Conservation (phyloP, 2,797 vertebrate genomes). For the Labroides dimidiatus region DNA sequence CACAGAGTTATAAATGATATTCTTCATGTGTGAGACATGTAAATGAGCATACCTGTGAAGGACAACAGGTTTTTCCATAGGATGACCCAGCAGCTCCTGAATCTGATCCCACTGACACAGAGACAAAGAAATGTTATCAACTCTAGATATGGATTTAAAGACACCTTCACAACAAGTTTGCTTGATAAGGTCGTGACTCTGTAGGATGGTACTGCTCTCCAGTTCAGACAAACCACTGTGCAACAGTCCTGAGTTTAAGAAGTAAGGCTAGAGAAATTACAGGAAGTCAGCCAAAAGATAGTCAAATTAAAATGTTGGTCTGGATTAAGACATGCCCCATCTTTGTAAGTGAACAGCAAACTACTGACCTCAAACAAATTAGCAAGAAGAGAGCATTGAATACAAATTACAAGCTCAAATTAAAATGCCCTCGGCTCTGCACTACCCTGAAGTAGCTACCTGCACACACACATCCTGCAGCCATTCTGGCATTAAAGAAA, state of each 20-base stretch:
- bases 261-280: background rate
- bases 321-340: background rate
- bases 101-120: slow-evolving; percentile 94
- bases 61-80: slow-evolving; percentile 97
- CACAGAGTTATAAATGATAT: background rate
- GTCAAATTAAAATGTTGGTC: background rate
- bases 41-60: slow-evolving; percentile 87
- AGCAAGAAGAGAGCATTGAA: background rate
- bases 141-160: background rate
- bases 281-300: background rate
- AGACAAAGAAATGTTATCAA: background rate
- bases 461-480: background rate
- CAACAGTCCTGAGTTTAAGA: background rate
- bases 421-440: background rate
- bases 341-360: slow-evolving; percentile 7
- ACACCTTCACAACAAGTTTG: no score
- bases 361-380: background rate
- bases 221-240: background rate
- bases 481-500: background rate
- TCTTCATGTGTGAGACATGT: background rate
- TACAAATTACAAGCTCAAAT: background rate
- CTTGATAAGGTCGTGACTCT: no score
- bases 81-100: slow-evolving; percentile 95
- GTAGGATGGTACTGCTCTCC: background rate
- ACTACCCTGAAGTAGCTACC: background rate